phyloP scores from a whole-genome alignment of 2,888 invertebrate genomes.

The Lasioglossum morio region DNA sequence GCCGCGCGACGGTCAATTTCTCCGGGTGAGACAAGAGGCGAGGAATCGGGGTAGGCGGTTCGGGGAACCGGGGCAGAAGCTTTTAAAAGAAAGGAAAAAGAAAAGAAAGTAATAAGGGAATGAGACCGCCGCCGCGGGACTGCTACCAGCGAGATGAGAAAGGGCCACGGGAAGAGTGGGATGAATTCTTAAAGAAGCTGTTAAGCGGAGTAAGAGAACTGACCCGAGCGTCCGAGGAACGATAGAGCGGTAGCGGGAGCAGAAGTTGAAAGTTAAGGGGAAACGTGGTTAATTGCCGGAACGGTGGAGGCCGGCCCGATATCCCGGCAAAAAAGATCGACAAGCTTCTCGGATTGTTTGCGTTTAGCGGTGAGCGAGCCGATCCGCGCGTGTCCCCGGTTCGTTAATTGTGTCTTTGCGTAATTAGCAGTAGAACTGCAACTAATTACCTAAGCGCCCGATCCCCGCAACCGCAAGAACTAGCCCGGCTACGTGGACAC shows the following conservation, averaged over 20 bases:
- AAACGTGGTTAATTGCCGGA: constrained; percentile 12
- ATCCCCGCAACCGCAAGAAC: constrained; percentile 39
- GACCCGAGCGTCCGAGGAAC: background rate
- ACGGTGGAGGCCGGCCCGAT: background rate
- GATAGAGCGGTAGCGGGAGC: background rate
- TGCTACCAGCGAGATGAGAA: constrained; percentile 13
- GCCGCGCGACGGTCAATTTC: constrained; percentile 28
- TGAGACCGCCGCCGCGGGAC: constrained; percentile 4
- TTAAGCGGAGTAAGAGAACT: constrained; percentile 17
- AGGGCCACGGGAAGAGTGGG: background rate
- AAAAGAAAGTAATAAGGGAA: constrained; percentile 26
- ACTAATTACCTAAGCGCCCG: constrained; percentile 34
- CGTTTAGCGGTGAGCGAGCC: background rate
- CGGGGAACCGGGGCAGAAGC: constrained; percentile 9
- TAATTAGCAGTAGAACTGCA: constrained; percentile 27
- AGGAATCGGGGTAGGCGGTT: constrained; percentile 10
- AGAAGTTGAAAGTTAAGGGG: background rate
- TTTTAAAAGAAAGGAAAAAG: constrained; percentile 10
- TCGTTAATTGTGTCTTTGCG: constrained; percentile 36
- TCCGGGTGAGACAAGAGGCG: background rate
- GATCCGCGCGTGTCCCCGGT: background rate
- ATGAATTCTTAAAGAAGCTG: constrained; percentile 40
- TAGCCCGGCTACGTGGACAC: background rate
- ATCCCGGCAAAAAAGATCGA: background rate
- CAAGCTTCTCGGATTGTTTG: background rate